Evolutionary conservation across 2,797 vertebrate species (phyloP), one percentile per base, ranked within the genome.

Genomic region (Trachurus trachurus): DNA sequence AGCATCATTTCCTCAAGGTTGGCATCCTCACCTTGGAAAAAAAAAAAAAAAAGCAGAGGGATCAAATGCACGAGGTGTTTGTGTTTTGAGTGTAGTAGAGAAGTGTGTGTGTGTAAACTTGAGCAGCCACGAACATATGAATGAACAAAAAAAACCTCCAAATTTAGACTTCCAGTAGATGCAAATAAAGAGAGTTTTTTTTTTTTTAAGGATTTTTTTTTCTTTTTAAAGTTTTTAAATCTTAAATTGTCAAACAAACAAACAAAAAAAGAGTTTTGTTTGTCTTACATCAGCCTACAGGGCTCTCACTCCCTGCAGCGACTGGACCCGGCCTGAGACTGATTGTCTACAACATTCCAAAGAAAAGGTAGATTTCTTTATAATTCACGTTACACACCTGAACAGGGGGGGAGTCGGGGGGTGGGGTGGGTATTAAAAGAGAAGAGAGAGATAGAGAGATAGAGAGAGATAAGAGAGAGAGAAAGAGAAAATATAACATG

Each of bases 311-410:
- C 79, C 91, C 92, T 83, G 81, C 89, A 90, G 93, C 88, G 89
- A 89, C 92, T 89, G 91, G 90, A 94, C 94, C 93, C 92, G 88
- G 93, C 91, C 93, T 92, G 91, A 94, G 90, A 94, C 94, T 95
- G 95, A 95, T 95, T 96, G 95, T 96, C 94, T 95, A 93, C 89
- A 90, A 94, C 93, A 92, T 94, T 90, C 94, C 89, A 94, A 92
- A 90, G 83, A 89, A 91, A 94, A 94, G 91, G 90, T 93, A 89
- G 83, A 87, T 88, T 90, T 92, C 86, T 91, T 91, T 89, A 92
- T 82, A 90, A 90, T 92, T 88, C 87, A 92, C 78, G 88, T 79
- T 89, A 88, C 87, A 93, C 91, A 92, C 92, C 93, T 93, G 92
- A 92, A 93, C 82, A 88, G 76, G 63, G 59, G 59, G 16, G 49